These are phyloP conservation scores for Leptinotarsa rubiginosa DNA, from an alignment of 2,888 invertebrate species.

Conservation along the genomic window DNA sequence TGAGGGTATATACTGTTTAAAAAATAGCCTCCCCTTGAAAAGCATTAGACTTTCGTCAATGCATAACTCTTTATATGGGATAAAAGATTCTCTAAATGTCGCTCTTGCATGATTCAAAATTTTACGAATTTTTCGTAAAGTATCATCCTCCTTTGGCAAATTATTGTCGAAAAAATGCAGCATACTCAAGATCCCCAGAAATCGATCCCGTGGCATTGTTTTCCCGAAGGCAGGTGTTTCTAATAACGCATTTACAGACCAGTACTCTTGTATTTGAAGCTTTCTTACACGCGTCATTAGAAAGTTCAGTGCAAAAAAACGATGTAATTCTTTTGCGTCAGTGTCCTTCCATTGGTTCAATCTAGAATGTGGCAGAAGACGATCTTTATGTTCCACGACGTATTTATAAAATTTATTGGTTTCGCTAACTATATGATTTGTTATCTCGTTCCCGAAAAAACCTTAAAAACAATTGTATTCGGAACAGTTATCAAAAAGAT, in stretches of 20 bases:
- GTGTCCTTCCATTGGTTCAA: constrained; percentile 27
- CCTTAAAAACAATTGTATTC: constrained; percentile 22
- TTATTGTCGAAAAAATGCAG: constrained; percentile 33
- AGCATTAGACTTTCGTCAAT: constrained; percentile 36
- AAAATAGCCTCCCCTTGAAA: constrained; percentile 14
- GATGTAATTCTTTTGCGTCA: constrained; percentile 27
- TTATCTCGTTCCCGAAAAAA: constrained; percentile 17
- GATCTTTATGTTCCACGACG: constrained; percentile 26
- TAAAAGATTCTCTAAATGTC: constrained; percentile 22
- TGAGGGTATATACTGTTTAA: constrained; percentile 17
- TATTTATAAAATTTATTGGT: constrained; percentile 26
- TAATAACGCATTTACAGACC: constrained; percentile 27
- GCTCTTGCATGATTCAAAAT: constrained; percentile 1
- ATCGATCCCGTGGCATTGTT: constrained; percentile 31
- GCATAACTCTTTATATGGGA: constrained; percentile 29
- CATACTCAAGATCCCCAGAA: constrained; percentile 28
- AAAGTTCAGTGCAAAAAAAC: constrained; percentile 13
- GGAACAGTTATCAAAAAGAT: background rate
- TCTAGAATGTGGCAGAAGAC: constrained; percentile 23
- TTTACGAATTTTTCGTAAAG: background rate
- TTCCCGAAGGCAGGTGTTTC: constrained; percentile 31
- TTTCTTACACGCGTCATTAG: constrained; percentile 31
- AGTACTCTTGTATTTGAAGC: constrained; percentile 29
- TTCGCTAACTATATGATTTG: background rate
- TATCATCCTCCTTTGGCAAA: constrained; percentile 23